Evolutionary conservation across 2,113 vertebrate genomes (phyloP), one percentile per base, ranked within the genome.

Genomic region (Pseudolaguvia tuberculata): DNA sequence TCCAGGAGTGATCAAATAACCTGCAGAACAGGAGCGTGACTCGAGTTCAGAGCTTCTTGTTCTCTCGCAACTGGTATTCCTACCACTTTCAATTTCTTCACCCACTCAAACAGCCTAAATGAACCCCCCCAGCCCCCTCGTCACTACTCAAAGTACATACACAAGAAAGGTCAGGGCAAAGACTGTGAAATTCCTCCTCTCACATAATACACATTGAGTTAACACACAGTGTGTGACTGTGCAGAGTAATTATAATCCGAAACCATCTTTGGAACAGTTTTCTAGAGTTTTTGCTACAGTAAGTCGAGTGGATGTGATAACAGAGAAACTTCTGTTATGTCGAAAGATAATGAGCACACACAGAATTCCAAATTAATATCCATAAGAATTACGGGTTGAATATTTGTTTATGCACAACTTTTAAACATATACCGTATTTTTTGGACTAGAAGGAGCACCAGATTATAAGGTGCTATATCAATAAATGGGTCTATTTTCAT

Each of bases 141-240:
- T 80, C 65, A 21, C 15, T 59, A 59, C 71, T 53, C 80, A 52
- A 83, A 83, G 68, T 42, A 73, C 48, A 52, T 7, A 25, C 69
- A 79, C 75, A 68, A 42, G 10, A 80, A 80, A 84, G 77, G 80
- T 80, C 82, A 85, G n/a, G 52, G 39, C 76, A 78, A 78, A 76
- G 75, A 84, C 70, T 75, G 66, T 55, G 72, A 56, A 53, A 53
- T 77, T 53, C 69, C 39, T 29, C 66, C 48, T 27, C 27, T 29
- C n/a, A 50, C 15, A 21, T 52, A 76, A 56, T 61, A 57, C 67
- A 13, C 11, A 13, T 65, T 52, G 45, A 72, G 66, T 76, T 77
- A 55, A 50, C 61, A 52, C 45, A 62, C 53, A 42, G 27, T 42
- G 58, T 52, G 13, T 78, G 75, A 63, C 27, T 51, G 62, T 17